Percentiles rank a stretch among this genome's conserved stretches.
These are phyloP conservation scores for Hyposoter dolosus DNA, from an alignment of 2,888 invertebrate genomes.

Conservation along the genomic window DNA sequence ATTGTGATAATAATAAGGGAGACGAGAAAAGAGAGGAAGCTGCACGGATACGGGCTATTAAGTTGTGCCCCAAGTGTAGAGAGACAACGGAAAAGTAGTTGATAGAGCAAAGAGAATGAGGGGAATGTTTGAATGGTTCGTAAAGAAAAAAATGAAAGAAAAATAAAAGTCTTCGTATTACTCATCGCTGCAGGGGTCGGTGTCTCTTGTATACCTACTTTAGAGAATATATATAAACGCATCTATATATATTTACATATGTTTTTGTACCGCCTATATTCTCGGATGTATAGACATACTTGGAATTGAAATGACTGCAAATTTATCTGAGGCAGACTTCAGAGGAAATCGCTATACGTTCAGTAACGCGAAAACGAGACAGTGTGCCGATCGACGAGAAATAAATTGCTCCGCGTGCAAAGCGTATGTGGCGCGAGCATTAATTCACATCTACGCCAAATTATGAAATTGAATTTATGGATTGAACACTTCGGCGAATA, in stretches of 20 bases:
- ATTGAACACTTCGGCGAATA: not conserved
- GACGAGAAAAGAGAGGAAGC: conserved; percentile 48
- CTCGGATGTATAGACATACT: conserved; percentile 49
- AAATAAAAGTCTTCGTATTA: conserved; percentile 62
- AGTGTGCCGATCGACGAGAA: conserved; percentile 38
- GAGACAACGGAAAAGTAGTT: conserved; percentile 32
- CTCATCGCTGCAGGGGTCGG: conserved; percentile 63
- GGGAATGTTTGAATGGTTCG: conserved; percentile 42
- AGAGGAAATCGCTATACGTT: conserved; percentile 45
- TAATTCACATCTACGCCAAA: conserved; percentile 9
- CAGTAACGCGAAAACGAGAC: conserved; percentile 49
- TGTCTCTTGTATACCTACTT: conserved; percentile 56
- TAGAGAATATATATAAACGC: conserved; percentile 30
- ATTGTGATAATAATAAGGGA: conserved; percentile 49
- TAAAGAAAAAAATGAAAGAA: conserved; percentile 30
- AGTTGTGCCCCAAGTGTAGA: conserved; percentile 20
- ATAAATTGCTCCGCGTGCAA: conserved; percentile 11
- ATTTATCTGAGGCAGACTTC: conserved; percentile 48
- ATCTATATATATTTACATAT: conserved; percentile 33
- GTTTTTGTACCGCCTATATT: not conserved
- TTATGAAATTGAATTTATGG: conserved; percentile 4
- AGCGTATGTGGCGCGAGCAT: not conserved
- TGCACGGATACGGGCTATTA: conserved; percentile 63
- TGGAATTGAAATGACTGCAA: conserved; percentile 35
- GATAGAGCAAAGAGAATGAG: conserved; percentile 29